Base-by-base conservation (phyloP, 2,888 invertebrate genomes). In the Ptychoptera albimana region DNA sequence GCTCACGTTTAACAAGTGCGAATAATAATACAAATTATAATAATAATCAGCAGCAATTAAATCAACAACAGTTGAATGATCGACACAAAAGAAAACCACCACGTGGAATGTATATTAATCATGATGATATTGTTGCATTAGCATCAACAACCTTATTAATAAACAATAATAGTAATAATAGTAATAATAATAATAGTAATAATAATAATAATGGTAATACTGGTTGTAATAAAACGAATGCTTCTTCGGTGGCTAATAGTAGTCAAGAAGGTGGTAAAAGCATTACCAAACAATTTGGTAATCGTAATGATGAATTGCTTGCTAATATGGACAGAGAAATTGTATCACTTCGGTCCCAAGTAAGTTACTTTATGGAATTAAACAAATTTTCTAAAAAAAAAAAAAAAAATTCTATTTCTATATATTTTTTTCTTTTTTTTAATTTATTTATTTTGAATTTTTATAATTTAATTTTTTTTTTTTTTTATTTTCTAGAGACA, bases 101-200 rank as follows among this genome's bases (percentile, higher is more conserved):
- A 49, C 82, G 86, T 58, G 94, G 94, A 68, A 92, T 96, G 83
- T 88, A 89, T 74, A 86, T 96, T 71, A 92, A 91, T 75, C 87
- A 92, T 69, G 94, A 94, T 68, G 94, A 94, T 74, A 77, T 96
- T 66, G 82, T 88, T 54, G 80, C 86, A 55, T 79, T 96, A 74
- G 92, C 92, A 49, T 34, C 42, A 12, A 34, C 34, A 16, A 23
- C 23, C 3, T 23, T 23, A 23, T 23, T 23, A 23, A 5, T 23
- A 23, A 23, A 23, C 7, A 23, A 23, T 23, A 23, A 3, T 5
- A 23, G 7, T 23, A 23, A 3, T 79, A 81, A 51, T 80, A 79
- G 55, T 77, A 81, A 47, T 72, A 73, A 60, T 73, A 74, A 58
- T 71, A 73, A 55, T 72, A 70, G 57, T 7, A 23, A 23, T 23